phyloP scores from a whole-genome alignment of 2,113 vertebrate species.

The Meleagris gallopavo region DNA sequence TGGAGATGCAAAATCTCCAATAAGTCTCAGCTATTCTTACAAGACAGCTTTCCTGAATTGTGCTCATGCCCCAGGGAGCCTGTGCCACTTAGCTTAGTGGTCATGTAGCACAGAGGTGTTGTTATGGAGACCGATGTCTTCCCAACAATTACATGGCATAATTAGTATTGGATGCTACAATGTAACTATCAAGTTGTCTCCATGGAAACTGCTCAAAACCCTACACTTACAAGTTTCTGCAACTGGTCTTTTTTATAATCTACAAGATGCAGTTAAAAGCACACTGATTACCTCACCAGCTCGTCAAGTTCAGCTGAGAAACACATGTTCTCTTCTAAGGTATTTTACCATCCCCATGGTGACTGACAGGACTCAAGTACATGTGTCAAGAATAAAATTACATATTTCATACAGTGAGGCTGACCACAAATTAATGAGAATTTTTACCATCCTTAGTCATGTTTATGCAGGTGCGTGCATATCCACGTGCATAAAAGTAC shows the following conservation, averaged over 20 bases:
- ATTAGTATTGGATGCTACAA: constrained; percentile 67
- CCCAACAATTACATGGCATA: constrained; percentile 53
- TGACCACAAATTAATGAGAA: neutral
- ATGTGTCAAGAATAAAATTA: neutral
- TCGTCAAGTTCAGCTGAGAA: constrained; percentile 6
- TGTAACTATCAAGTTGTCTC: constrained; percentile 56
- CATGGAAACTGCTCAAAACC: constrained; percentile 68
- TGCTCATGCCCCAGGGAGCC: neutral
- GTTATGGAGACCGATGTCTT: constrained; percentile 69
- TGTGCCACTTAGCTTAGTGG: neutral
- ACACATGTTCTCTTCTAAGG: constrained; percentile 17
- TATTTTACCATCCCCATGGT: neutral
- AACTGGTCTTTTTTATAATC: constrained; percentile 43
- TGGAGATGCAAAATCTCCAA: neutral
- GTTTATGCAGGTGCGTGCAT: neutral
- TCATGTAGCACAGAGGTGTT: constrained; percentile 47
- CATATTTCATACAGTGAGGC: neutral
- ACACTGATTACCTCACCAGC: constrained; percentile 37
- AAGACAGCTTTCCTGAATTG: neutral
- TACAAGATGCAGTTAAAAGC: constrained; percentile 44
- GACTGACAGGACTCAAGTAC: neutral
- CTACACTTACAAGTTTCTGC: constrained; percentile 55
- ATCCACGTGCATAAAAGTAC: neutral
- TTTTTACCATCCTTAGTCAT: neutral
- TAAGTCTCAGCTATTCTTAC: neutral